Conservation (phyloP, 1,140 invertebrate species). For the Polyergus mexicanus region DNA sequence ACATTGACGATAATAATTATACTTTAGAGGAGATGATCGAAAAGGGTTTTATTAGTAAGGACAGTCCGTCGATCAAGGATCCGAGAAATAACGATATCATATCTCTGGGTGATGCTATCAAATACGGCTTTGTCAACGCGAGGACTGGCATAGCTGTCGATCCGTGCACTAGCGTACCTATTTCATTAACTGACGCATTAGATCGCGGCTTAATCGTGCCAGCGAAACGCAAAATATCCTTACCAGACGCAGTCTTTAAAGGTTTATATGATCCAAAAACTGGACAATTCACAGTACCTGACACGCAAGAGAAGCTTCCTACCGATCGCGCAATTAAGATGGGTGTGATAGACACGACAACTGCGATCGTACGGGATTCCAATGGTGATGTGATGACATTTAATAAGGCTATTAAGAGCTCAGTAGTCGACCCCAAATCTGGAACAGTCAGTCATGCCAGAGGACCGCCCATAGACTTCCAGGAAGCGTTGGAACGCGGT, state of each 20-base stretch:
- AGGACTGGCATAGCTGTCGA: conserved; percentile 92
- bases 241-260: conserved; percentile 95
- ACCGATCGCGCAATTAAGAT: conserved; percentile 92
- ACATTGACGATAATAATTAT: conserved; percentile 90
- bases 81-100: conserved; percentile 92
- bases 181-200: conserved; percentile 93
- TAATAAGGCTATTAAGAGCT: conserved; percentile 92
- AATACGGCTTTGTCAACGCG: conserved; percentile 93
- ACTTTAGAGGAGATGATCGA: conserved; percentile 94
- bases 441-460: conserved; percentile 90
- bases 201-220: conserved; percentile 93
- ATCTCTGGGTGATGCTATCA: conserved; percentile 93
- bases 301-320: conserved; percentile 91
- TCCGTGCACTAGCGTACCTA: conserved; percentile 90
- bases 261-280: conserved; percentile 93
- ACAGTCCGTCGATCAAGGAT: conserved; percentile 94
- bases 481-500: conserved; percentile 95
- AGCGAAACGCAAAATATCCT: conserved; percentile 92
- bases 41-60: conserved; percentile 91
- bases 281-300: conserved; percentile 90
- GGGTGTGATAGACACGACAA: conserved; percentile 93
- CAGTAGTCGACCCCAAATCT: conserved; percentile 92
- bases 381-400: conserved; percentile 93
- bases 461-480: conserved; percentile 91
- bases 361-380: conserved; percentile 88